Base-by-base conservation (phyloP, 2,888 invertebrate genomes). In the Microctonus hyperodae region DNA sequence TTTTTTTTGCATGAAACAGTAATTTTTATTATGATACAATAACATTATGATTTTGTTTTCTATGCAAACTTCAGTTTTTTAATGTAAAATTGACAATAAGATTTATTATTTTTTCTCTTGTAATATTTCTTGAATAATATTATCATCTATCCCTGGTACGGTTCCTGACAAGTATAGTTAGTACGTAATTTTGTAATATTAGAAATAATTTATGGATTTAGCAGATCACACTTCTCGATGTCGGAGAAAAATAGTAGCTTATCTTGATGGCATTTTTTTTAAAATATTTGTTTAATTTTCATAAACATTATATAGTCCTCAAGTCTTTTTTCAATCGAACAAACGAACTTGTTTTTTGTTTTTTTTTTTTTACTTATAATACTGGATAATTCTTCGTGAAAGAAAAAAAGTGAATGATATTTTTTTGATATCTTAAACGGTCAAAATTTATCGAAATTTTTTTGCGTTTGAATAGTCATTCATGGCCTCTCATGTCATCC, bases 21-120 rank as follows among this genome's bases (percentile, higher is more conserved):
- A 81, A 79, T 74, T 77, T 83, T 83, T 83, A 83, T 83, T 83
- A 79, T 77, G 75, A 79, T 82, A 83, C 82, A 83, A 73, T 79
- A 79, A 81, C 81, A 80, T 75, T 73, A 67, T 73, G 48, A 55
- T 40, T 48, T 66, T 64, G 57, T 51, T 48, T 25, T 13, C 33
- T 22, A 25, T 58, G 51, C 23, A 58, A 58, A 37, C 40, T 22
- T 23, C 35, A 35, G 37, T 37, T 7, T 57, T 66, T 11, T 57
- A 56, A 58, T 65, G 65, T 70, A 74, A 73, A 74, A 75, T 72
- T 72, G 70, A 71, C 75, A 74, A 69, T 75, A 72, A 69, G 70
- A 65, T 68, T 56, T 59, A 64, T 69, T 44, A 28, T 65, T 33
- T 25, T 28, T 44, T 20, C 64, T 65, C 69, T 53, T 44, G 64